phyloP scores from a whole-genome alignment of 2,797 vertebrate genomes.

The Thaleichthys pacificus region DNA sequence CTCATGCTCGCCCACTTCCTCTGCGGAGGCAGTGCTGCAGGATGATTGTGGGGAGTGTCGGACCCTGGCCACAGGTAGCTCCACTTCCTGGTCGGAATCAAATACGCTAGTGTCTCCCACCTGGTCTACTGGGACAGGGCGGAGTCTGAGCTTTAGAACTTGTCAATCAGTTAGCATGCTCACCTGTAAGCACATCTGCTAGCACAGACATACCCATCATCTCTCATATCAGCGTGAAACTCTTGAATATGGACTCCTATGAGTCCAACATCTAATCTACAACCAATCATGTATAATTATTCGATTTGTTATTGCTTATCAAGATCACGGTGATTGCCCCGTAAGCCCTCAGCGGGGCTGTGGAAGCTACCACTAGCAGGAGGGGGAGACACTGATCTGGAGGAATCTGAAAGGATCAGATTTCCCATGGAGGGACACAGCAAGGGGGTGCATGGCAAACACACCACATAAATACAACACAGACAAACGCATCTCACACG shows the following conservation, averaged over 20 bases:
- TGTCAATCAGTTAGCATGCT: neutral
- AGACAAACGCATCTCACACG: constrained; percentile 5
- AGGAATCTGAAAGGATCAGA: constrained; percentile 12
- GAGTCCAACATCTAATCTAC: too few species aligned
- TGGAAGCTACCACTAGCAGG: constrained; percentile 3
- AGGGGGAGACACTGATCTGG: neutral
- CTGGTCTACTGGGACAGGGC: constrained; percentile 68
- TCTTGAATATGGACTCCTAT: too few species aligned
- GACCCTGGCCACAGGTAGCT: constrained; percentile 59
- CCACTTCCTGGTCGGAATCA: constrained; percentile 63
- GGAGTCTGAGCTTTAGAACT: constrained; percentile 28
- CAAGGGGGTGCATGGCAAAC: constrained; percentile 13
- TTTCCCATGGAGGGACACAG: constrained; percentile 9
- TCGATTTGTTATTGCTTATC: neutral
- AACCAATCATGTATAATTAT: too few species aligned
- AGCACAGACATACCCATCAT: neutral
- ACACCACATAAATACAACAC: constrained; percentile 11
- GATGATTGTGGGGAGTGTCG: constrained; percentile 64
- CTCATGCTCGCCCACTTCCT: constrained; percentile 68
- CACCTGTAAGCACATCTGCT: neutral
- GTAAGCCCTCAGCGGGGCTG: neutral
- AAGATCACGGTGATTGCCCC: neutral
- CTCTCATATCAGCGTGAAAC: neutral
- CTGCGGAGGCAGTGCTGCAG: constrained; percentile 63
- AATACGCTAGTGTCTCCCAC: constrained; percentile 72